Evolutionary conservation across 2,888 invertebrate genomes (phyloP).

Genomic region (Panopea generosa): DNA sequence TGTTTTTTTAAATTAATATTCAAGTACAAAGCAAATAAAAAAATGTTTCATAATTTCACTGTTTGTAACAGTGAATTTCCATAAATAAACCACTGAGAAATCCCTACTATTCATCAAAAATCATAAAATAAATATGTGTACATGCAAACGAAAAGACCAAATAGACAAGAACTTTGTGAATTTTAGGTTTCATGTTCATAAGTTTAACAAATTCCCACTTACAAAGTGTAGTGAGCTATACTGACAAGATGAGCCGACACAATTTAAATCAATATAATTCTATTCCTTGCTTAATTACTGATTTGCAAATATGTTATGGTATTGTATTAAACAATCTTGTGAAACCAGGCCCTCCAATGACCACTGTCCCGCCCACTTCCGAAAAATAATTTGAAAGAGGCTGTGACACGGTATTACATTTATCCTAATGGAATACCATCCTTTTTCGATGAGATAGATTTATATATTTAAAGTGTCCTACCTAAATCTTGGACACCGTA

Average conservation of each 20-base stretch:
- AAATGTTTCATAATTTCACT: no score
- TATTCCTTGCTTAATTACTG: slow-evolving; percentile 1
- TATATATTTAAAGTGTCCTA: slow-evolving; percentile 1
- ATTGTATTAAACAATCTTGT: slow-evolving; percentile 3
- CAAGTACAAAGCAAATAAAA: no score
- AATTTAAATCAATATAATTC: neutral
- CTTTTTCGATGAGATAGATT: slow-evolving; percentile 1
- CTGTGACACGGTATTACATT: neutral
- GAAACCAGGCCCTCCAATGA: neutral
- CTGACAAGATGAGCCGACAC: neutral
- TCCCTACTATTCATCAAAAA: no score
- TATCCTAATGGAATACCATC: neutral
- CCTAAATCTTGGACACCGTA: neutral
- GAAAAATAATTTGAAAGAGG: neutral
- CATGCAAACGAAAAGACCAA: no score
- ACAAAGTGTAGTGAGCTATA: neutral
- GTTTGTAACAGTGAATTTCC: no score
- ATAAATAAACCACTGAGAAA: no score
- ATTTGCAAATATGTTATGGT: neutral
- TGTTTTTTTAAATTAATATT: no score
- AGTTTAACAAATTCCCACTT: no score
- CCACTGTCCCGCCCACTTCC: neutral
- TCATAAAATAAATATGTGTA: no score
- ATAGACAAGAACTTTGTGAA: no score
- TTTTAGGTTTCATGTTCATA: no score